Percentiles rank a stretch among this genome's conserved stretches.
phyloP scores from a whole-genome alignment of 92 coral and sea anemone species.

The Zoanthus sansibaricus region DNA sequence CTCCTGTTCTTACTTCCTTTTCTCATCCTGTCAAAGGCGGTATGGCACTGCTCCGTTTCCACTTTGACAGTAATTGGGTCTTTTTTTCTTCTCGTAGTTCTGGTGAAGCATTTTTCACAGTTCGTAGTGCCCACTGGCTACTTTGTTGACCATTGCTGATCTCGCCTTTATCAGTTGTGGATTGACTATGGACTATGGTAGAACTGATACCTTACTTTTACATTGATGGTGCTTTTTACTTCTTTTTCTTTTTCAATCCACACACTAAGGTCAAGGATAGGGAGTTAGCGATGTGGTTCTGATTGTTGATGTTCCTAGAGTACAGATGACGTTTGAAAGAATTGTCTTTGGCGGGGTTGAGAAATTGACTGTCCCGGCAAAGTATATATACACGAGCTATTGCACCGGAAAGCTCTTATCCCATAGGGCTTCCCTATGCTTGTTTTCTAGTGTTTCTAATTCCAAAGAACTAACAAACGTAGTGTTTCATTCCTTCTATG shows the following conservation, averaged over 20 bases:
- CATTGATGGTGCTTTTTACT: not conserved
- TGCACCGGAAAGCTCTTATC: not conserved
- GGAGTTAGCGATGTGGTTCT: too few relatives aligned
- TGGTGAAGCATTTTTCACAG: not conserved
- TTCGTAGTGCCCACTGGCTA: not conserved
- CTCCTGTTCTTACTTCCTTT: conserved; percentile 26
- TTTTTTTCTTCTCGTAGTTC: not conserved
- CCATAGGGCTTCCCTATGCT: not conserved
- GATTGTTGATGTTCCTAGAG: not conserved
- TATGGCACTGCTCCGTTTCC: not conserved
- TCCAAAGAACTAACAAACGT: not conserved
- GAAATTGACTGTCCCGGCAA: not conserved
- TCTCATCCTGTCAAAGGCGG: conserved; percentile 15
- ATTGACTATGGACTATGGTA: not conserved
- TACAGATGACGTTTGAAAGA: not conserved
- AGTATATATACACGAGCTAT: not conserved
- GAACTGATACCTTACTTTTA: not conserved
- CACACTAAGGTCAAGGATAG: not conserved
- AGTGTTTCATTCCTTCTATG: too few relatives aligned
- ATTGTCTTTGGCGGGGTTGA: not conserved
- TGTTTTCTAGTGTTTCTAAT: not conserved
- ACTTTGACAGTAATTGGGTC: not conserved
- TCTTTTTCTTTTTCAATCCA: not conserved
- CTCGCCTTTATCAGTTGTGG: not conserved
- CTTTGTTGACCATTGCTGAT: conserved; percentile 16